Evolutionary conservation across 2,888 invertebrate species (phyloP).

Genomic region (Drosophila sordidapex): DNA sequence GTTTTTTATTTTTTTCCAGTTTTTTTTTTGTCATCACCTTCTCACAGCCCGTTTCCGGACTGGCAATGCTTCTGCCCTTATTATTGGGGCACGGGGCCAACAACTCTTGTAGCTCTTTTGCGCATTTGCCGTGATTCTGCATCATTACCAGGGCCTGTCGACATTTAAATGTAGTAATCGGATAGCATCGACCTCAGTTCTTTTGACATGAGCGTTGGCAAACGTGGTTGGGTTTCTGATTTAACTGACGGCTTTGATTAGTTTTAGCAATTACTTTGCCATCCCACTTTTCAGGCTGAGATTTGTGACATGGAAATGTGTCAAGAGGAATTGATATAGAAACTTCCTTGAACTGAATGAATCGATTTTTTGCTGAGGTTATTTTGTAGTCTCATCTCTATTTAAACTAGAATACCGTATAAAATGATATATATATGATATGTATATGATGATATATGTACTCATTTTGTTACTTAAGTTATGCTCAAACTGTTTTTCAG

Average conservation of each 20-base stretch:
- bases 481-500: background rate
- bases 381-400: background rate
- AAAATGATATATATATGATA: too few relatives aligned
- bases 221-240: slow-evolving; percentile 30
- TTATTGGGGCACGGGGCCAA: background rate
- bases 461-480: background rate
- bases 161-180: slow-evolving; percentile 68
- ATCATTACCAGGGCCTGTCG: slow-evolving; percentile 28
- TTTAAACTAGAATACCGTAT: background rate
- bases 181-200: slow-evolving; percentile 58
- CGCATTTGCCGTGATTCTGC: slow-evolving; percentile 42
- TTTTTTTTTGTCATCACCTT: slow-evolving; percentile 22
- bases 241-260: slow-evolving; percentile 30
- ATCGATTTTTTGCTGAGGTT: slow-evolving; percentile 2
- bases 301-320: slow-evolving; percentile 14
- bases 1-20: slow-evolving; percentile 12
- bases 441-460: background rate
- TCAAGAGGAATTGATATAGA: background rate
- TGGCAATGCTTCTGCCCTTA: slow-evolving; percentile 33
- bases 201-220: slow-evolving; percentile 43
- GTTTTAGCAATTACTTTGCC: slow-evolving; percentile 7
- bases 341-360: background rate
- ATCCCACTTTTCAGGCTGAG: background rate
- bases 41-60: slow-evolving; percentile 25
- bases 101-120: slow-evolving; percentile 19